Evolutionary conservation across 2,113 vertebrate genomes (phyloP).

Genomic region (Neolamprologus longior): DNA sequence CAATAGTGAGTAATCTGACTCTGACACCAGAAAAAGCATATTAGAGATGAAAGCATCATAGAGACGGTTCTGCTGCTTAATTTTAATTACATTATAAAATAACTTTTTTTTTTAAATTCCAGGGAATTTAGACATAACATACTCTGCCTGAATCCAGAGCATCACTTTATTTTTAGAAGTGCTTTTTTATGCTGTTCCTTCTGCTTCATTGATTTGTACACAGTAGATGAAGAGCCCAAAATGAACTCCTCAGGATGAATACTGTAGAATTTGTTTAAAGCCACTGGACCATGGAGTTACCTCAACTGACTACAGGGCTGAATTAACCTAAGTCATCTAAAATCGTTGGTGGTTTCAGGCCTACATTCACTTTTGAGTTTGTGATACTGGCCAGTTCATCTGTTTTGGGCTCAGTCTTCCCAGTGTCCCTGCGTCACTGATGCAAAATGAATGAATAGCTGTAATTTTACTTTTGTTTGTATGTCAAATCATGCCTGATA

Average conservation of each 20-base stretch:
- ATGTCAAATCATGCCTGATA: not conserved
- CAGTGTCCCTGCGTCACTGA: not conserved
- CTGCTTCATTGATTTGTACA: constrained; percentile 5
- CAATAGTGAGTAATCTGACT: not conserved
- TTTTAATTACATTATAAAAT: not conserved
- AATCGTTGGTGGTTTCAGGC: not conserved
- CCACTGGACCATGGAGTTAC: not conserved
- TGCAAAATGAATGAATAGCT: not conserved
- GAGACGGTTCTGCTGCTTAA: not conserved
- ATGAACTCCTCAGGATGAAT: not conserved
- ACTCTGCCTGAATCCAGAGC: not conserved
- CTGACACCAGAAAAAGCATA: not conserved
- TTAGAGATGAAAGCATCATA: not conserved
- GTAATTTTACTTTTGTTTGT: not conserved
- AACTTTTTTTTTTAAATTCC: not conserved
- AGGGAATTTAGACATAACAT: not conserved
- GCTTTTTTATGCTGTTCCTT: constrained; percentile 21
- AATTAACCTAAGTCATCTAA: not conserved
- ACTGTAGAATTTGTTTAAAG: constrained; percentile 14
- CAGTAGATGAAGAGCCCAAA: not conserved
- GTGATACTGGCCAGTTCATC: not conserved
- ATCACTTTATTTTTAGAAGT: constrained; percentile 30
- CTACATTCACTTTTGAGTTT: not conserved
- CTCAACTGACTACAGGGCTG: not conserved
- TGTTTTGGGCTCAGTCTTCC: not conserved